A percentile compares a stretch with the other conserved stretches of the same genome.
Evolutionary conservation across 2,113 vertebrate genomes (phyloP).

Genomic region (Helogale parvula): DNA sequence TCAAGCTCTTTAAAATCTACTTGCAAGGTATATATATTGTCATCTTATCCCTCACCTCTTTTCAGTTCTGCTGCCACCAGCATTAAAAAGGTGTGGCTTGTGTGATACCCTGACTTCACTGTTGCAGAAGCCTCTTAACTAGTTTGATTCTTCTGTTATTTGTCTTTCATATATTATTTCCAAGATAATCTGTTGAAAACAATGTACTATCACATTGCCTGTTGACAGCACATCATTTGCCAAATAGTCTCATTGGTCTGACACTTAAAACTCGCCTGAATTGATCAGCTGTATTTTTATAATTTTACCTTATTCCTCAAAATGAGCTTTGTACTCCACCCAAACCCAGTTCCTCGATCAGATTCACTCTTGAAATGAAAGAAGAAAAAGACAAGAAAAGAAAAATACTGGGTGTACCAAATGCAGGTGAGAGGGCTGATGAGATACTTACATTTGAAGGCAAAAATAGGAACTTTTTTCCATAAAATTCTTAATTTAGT

Average conservation of each 20-base stretch:
- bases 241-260: background rate
- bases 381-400: background rate
- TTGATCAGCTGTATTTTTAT: background rate
- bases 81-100: background rate
- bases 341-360: background rate
- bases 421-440: background rate
- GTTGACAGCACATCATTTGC: background rate
- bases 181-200: slow-evolving; percentile 28
- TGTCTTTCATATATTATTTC: background rate
- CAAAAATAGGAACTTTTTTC: background rate
- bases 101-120: background rate
- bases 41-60: background rate
- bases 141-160: background rate
- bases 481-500: slow-evolving; percentile 9
- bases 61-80: background rate
- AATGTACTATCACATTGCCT: background rate
- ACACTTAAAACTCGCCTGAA: background rate
- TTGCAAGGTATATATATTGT: background rate
- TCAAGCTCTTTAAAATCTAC: background rate
- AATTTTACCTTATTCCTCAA: background rate
- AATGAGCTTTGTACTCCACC: background rate
- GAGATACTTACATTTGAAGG: background rate
- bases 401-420: background rate
- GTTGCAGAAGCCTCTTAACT: background rate
- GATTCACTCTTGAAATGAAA: background rate